phyloP scores from a whole-genome alignment of 2,113 vertebrate genomes.

The Passer domesticus region DNA sequence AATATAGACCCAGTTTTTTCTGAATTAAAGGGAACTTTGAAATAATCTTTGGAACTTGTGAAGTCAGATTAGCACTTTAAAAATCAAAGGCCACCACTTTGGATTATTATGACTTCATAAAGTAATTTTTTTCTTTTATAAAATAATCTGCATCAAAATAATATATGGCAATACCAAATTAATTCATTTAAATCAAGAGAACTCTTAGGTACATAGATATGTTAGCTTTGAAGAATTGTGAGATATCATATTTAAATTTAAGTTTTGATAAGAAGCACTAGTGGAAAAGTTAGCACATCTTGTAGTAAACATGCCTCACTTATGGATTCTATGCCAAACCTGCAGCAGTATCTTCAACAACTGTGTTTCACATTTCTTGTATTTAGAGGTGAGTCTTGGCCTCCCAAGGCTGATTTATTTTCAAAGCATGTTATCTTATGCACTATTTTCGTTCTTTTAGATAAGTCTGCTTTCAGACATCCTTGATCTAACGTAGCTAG shows the following conservation, averaged over 20 bases:
- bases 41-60: not conserved
- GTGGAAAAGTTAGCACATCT: not conserved
- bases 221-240: not conserved
- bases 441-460: not conserved
- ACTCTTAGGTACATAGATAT: not conserved
- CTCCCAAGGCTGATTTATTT: not conserved
- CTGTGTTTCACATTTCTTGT: not conserved
- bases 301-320: not conserved
- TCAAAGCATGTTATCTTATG: not conserved
- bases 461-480: not conserved
- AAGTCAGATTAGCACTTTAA: not conserved
- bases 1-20: not conserved
- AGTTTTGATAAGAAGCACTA: not conserved
- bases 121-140: not conserved
- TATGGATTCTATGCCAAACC: not conserved
- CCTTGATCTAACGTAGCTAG: not conserved
- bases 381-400: not conserved
- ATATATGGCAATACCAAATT: rapidly evolving
- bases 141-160: not conserved
- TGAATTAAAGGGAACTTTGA: not conserved
- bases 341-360: not conserved
- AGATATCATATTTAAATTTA: not conserved
- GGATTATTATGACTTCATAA: not conserved
- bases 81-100: not conserved
- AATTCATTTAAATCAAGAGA: not conserved